Percentiles rank a stretch among this genome's conserved stretches.
Evolutionary conservation across 37 sponge, comb jelly and placozoan genomes (phyloP).

Genomic region (Ephydatia muelleri): DNA sequence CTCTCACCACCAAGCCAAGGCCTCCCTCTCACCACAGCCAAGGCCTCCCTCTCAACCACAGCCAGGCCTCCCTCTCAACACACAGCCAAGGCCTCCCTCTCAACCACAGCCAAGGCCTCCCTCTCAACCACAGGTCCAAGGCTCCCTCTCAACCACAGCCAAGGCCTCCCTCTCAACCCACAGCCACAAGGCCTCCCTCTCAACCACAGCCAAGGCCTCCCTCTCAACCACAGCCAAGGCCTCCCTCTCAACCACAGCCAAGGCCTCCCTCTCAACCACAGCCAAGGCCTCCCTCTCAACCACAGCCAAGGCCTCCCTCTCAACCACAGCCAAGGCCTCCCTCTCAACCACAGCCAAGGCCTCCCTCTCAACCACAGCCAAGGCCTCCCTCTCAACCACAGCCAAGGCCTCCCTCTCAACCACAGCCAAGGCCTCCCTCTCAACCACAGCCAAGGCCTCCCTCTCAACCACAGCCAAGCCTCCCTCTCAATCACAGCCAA

Average conservation of each 20-base stretch:
- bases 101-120: constrained; percentile 47
- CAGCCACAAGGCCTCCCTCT: no score
- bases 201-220: constrained; percentile 47
- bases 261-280: constrained; percentile 38
- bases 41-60: constrained; percentile 37
- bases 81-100: constrained; percentile 43
- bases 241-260: constrained; percentile 46
- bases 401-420: constrained; percentile 43
- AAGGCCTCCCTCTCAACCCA: constrained; percentile 41
- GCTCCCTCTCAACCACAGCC: no score
- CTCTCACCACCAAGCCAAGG: no score
- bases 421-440: constrained; percentile 43
- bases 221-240: constrained; percentile 43
- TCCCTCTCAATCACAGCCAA: no score
- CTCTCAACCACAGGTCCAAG: no score
- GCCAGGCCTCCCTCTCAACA: no score
- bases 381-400: constrained; percentile 38
- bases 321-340: constrained; percentile 47
- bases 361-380: constrained; percentile 46
- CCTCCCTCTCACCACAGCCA: constrained; percentile 43
- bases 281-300: constrained; percentile 43
- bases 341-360: constrained; percentile 43
- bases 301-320: constrained; percentile 43
- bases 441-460: constrained; percentile 47
- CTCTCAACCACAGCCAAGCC: no score